A percentile compares a stretch with the other conserved stretches of the same genome.
phyloP scores from a whole-genome alignment of 2,888 invertebrate genomes.

The Torymus auratus region DNA sequence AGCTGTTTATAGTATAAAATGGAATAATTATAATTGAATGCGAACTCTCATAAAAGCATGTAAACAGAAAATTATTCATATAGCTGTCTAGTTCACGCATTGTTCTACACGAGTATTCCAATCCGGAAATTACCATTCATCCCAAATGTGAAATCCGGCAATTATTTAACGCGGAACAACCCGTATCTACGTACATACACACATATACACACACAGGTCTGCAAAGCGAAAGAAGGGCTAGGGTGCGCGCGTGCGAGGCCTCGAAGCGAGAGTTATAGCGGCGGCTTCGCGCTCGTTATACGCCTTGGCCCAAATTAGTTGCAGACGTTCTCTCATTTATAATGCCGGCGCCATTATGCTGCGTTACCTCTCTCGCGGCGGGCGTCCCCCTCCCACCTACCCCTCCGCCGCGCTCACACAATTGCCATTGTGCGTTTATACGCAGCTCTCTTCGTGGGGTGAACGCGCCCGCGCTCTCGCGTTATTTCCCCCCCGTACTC shows the following conservation, averaged over 20 bases:
- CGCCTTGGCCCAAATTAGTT: slow-evolving; percentile 68
- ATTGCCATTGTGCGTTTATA: slow-evolving; percentile 67
- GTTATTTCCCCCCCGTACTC: not conserved
- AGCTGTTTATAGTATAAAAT: too few species aligned
- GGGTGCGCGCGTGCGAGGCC: not conserved
- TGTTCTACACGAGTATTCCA: too few species aligned
- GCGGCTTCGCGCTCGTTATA: slow-evolving; percentile 21
- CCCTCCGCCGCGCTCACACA: slow-evolving; percentile 54
- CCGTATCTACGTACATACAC: too few species aligned
- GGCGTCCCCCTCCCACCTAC: not conserved
- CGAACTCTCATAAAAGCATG: too few species aligned
- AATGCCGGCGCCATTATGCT: slow-evolving; percentile 70
- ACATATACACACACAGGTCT: not conserved
- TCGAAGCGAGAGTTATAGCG: slow-evolving; percentile 40
- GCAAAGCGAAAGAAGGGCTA: not conserved
- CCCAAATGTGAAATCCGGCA: too few species aligned
- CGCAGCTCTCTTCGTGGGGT: too few species aligned
- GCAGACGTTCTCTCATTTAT: slow-evolving; percentile 73
- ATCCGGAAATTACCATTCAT: too few species aligned
- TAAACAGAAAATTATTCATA: too few species aligned
- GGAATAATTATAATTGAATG: too few species aligned
- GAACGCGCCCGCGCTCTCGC: too few species aligned
- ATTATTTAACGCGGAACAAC: too few species aligned
- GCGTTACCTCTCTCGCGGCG: slow-evolving; percentile 45
- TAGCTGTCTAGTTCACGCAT: too few species aligned